Evolutionary conservation across 2,113 vertebrate species (phyloP).

Genomic region (Struthidea cinerea): DNA sequence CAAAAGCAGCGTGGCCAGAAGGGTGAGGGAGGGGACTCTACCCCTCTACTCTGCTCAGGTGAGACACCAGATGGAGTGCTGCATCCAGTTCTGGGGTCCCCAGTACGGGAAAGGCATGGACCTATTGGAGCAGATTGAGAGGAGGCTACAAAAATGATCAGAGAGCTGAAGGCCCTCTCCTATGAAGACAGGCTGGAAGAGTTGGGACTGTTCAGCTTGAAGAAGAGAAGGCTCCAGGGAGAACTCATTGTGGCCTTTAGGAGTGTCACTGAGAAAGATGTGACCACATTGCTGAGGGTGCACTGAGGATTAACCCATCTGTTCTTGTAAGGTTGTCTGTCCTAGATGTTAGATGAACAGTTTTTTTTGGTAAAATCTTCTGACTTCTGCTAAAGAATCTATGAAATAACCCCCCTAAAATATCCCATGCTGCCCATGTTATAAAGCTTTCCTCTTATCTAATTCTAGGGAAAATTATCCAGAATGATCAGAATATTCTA

Average conservation of each 20-base stretch:
- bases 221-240: not conserved
- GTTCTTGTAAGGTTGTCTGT: not conserved
- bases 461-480: not conserved
- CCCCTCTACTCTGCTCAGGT: not conserved
- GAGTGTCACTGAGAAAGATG: not conserved
- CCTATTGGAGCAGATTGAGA: not conserved
- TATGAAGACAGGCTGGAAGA: not conserved
- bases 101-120: not conserved
- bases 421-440: not conserved
- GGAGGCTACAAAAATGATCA: not conserved
- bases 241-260: not conserved
- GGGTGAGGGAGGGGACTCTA: not conserved
- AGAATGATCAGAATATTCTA: not conserved
- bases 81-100: no score
- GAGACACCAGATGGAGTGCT: not conserved
- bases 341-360: not conserved
- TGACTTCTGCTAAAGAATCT: not conserved
- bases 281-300: not conserved
- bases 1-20: fast-evolving
- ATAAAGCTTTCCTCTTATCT: not conserved
- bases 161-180: not conserved
- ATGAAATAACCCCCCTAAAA: not conserved
- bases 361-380: not conserved
- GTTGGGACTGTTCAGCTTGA: not conserved
- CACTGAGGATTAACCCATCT: not conserved